Evolutionary conservation across 2,113 vertebrate genomes (phyloP), one percentile per base, ranked within the genome.

Genomic region (Smithornis capensis): DNA sequence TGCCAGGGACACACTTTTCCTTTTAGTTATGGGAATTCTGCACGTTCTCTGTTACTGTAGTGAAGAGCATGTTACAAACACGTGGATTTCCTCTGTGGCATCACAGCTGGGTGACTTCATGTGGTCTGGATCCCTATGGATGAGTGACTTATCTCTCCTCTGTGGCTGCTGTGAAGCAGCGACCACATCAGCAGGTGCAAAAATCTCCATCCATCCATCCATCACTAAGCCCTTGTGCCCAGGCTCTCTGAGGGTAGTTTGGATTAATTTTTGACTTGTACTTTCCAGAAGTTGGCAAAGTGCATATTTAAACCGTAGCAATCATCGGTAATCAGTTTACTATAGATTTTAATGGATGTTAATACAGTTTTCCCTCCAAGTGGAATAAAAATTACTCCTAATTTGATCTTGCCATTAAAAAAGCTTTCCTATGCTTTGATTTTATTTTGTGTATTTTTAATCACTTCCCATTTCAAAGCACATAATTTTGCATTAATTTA

Each of bases 321-420:
- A 83, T 97, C 84, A 2, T 82, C 35, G 19, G 15, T 94, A 93
- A 97, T 96, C 71, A 52, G 65, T 91, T 97, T 97, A 91, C 65
- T 94, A 87, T 90, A 64, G 96, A 92, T 96, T 96, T 93, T 91
- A 96, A 95, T 95, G 88, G 64, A 59, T 85, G 42, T 90, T 97
- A 97, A 97, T 97, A 92, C 15, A 47, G 79, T 95, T 97, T 96
- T 89, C 38, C 71, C 60, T 96, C 71, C 62, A 92, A 97, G 59
- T 82, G 71, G 79, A 94, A 87, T 95, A 91, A 87, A 94, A 95
- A 92, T 92, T 87, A 67, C 75, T 96, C 53, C 49, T 92, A 84
- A 92, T 94, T 81, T 86, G 60, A 95, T 95, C 6, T 87, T 92
- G 44, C 82, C 29, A 31, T 91, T 74, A 79, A 87, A 94, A 96